These are phyloP conservation scores for Cenopis cana DNA, from an alignment of 2,888 invertebrate species.

Conservation along the genomic window DNA sequence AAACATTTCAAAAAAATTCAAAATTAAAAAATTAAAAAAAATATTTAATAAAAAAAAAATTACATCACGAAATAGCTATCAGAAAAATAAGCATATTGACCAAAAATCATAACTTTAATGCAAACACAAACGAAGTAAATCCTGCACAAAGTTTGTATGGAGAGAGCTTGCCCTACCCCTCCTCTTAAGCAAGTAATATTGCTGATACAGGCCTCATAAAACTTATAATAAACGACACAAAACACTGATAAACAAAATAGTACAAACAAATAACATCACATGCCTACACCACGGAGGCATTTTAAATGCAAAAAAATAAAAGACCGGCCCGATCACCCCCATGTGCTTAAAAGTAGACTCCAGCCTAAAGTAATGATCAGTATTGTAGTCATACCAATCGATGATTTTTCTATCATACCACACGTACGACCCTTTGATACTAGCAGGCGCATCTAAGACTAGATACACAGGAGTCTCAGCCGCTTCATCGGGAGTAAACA, in stretches of 20 bases:
- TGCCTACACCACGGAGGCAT: constrained; percentile 14
- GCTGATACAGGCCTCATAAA: not conserved
- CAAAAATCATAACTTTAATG: too few relatives aligned
- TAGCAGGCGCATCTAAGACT: constrained; percentile 79
- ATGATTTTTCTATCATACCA: constrained; percentile 84
- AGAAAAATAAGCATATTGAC: too few relatives aligned
- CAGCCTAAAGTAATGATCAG: constrained; percentile 66
- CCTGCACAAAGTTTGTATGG: too few relatives aligned
- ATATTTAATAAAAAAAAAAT: too few relatives aligned
- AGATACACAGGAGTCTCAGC: constrained; percentile 83
- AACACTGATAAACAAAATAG: constrained; percentile 9
- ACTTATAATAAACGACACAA: constrained; percentile 20
- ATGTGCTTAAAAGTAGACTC: constrained; percentile 27
- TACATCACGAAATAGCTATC: too few relatives aligned
- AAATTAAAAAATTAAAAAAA: too few relatives aligned
- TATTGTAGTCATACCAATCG: constrained; percentile 82
- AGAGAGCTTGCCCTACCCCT: too few relatives aligned
- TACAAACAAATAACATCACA: constrained; percentile 24
- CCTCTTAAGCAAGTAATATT: too few relatives aligned
- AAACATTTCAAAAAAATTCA: too few relatives aligned
- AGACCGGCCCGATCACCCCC: constrained; percentile 14
- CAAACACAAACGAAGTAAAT: too few relatives aligned
- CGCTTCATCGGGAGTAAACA: constrained; percentile 81
- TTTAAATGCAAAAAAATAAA: not conserved
- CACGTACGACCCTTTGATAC: constrained; percentile 86